These are phyloP conservation scores for Brienomyrus longianalis DNA, from an alignment of 2,113 vertebrate genomes.

Conservation along the genomic window DNA sequence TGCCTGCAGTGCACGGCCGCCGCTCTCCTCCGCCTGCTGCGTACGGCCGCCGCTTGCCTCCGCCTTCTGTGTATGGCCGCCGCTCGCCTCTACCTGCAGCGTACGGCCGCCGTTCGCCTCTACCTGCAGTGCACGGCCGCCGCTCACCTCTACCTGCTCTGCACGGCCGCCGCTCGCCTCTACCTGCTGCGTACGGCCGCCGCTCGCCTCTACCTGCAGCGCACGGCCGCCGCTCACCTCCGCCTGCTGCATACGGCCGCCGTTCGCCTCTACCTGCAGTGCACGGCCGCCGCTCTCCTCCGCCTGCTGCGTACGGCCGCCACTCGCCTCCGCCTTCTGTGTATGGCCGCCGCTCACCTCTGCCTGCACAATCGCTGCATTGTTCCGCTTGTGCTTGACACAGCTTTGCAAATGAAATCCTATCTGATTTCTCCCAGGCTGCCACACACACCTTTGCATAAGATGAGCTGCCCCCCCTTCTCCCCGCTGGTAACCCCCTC, in stretches of 20 bases:
- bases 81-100: background rate
- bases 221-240: background rate
- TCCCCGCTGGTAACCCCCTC: background rate
- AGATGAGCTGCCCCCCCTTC: background rate
- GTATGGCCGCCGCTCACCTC: background rate
- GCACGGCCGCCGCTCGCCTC: background rate
- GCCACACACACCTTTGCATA: slow-evolving; percentile 32
- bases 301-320: background rate
- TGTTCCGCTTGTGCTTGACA: slow-evolving; percentile 21
- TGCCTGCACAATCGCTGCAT: slow-evolving; percentile 27
- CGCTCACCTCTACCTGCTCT: background rate
- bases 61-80: background rate
- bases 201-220: too few relatives aligned
- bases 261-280: background rate
- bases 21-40: background rate
- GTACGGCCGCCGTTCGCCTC: background rate
- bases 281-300: too few relatives aligned
- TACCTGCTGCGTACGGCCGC: background rate
- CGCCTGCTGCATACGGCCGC: background rate
- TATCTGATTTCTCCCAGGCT: slow-evolving; percentile 31
- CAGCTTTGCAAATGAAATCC: slow-evolving; percentile 29
- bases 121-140: background rate
- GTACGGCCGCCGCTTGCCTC: background rate
- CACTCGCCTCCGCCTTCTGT: background rate
- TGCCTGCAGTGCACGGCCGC: background rate